phyloP scores from a whole-genome alignment of 2,888 invertebrate genomes.

The Eumerus sabulonum region DNA sequence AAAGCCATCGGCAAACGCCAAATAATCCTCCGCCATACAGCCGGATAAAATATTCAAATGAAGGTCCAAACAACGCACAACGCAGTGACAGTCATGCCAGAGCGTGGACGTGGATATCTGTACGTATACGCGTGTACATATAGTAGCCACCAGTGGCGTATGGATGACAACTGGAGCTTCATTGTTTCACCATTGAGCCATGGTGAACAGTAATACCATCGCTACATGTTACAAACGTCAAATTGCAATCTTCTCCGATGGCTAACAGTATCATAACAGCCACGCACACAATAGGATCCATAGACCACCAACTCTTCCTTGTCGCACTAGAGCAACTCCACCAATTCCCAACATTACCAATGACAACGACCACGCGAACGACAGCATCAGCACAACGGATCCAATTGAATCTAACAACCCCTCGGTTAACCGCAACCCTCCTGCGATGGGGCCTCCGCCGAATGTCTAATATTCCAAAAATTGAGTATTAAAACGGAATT shows the following conservation, averaged over 20 bases:
- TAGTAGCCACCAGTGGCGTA: background rate
- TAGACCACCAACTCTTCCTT: constrained; percentile 8
- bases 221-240: constrained; percentile 33
- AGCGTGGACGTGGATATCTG: constrained; percentile 13
- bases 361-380: no score
- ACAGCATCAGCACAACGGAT: constrained; percentile 4
- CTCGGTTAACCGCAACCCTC: background rate
- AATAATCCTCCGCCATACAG: constrained; percentile 30
- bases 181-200: constrained; percentile 20
- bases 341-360: no score
- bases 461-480: constrained; percentile 52
- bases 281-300: background rate
- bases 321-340: no score
- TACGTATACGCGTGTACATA: constrained; percentile 7
- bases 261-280: background rate
- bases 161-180: background rate
- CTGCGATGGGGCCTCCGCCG: constrained; percentile 4
- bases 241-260: constrained; percentile 3
- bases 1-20: constrained; percentile 34
- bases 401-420: constrained; percentile 45
- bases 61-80: constrained; percentile 29
- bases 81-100: background rate
- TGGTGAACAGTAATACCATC: no score
- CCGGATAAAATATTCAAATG: constrained; percentile 51
- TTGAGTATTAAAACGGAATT: constrained; percentile 59